phyloP scores from a whole-genome alignment of 92 coral and sea anemone genomes.

The Epizoanthus ramosus region DNA sequence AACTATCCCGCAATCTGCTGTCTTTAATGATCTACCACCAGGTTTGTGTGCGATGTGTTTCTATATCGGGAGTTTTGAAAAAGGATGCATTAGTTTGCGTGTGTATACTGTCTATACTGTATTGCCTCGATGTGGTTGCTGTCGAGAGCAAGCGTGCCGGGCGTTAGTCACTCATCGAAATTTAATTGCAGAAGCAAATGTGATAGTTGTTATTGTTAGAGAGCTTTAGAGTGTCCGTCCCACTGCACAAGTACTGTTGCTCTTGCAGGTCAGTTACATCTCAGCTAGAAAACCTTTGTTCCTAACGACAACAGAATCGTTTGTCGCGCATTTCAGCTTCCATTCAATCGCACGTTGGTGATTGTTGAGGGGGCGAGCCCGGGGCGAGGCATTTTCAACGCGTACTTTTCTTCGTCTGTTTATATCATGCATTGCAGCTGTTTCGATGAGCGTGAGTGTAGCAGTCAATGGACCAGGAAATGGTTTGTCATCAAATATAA shows the following conservation, averaged over 20 bases:
- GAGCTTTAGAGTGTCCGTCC: not conserved
- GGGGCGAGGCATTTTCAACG: too few species aligned
- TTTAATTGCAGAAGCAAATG: constrained; percentile 24
- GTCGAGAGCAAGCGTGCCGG: constrained; percentile 2
- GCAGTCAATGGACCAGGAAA: constrained; percentile 6
- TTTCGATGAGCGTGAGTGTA: not conserved
- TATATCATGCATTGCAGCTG: constrained; percentile 1
- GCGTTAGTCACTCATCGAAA: constrained; percentile 38
- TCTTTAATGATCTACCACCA: not conserved
- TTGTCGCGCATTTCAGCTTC: too few species aligned
- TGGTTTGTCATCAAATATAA: constrained; percentile 25
- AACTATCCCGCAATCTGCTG: too few species aligned
- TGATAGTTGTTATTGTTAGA: not conserved
- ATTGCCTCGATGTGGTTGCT: not conserved
- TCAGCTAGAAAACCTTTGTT: too few species aligned
- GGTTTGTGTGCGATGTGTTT: not conserved
- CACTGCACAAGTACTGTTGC: not conserved
- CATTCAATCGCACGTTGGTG: too few species aligned
- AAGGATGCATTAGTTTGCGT: constrained; percentile 14
- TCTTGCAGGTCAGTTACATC: too few species aligned
- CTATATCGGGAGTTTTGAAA: not conserved
- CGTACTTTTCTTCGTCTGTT: too few species aligned
- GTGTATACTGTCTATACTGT: too few species aligned
- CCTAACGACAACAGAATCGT: too few species aligned
- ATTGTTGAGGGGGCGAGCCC: too few species aligned